Evolutionary conservation across 1,140 invertebrate species (phyloP), one percentile per base, ranked within the genome.

Genomic region (Zaprionus inermis): DNA sequence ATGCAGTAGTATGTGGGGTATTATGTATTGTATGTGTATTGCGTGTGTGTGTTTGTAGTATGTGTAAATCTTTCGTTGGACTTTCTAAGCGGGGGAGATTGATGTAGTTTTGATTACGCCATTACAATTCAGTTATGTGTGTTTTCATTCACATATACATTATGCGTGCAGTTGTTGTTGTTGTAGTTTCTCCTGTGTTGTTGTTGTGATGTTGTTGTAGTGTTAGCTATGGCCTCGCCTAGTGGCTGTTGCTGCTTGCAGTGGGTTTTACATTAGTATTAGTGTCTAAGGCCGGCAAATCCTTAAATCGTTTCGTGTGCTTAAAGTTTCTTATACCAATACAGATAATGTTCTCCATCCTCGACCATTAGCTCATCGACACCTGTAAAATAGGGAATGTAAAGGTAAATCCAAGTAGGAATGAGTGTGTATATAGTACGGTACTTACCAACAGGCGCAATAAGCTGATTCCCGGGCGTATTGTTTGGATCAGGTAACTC

Each of bases 281-380:
- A 66, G 28, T 61, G 78, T 81, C 85, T 81, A 85, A 90, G 85
- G 85, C 85, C 78, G 72, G 58, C 64, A 65, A 77, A 61, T 76
- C 70, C 60, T 46, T 61, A 44, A 44, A 44, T 44, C 38, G 3
- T 51, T 59, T 16, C 54, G 32, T 63, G 78, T 74, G 76, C 78
- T 96, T 96, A 97, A 90, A 97, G 94, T 92, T 97, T 97, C 93
- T 97, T 97, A 92, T 97, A 98, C 97, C 97, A 98, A 93, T 97
- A 97, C 10, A 97, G 94, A 91, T 97, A 97, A 89, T 97, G 95
- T 86, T 97, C 96, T 6, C 96, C 96, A 80, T 97, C 96, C 92
- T 96, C 95, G 11, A 97, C 96, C 72, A 96, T 93, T 69, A 97
- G 93, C 84, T 97, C 96, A 89, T 97, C 96, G 10, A 97, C 96